Evolutionary conservation across 2,888 invertebrate genomes (phyloP), one percentile per base, ranked within the genome.

Genomic region (Blera fallax): DNA sequence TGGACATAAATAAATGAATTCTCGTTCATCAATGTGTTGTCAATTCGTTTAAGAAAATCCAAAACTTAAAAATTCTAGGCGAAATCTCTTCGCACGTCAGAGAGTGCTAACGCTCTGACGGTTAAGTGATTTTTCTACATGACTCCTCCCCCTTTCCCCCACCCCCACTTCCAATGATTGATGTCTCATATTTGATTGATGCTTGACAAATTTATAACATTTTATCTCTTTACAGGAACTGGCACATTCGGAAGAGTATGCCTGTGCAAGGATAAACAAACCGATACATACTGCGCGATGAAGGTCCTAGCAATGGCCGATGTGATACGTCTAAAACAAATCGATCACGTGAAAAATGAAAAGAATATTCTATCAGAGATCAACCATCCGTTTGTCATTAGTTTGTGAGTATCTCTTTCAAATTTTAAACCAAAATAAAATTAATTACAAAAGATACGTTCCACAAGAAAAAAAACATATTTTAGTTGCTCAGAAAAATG

Each of bases 211-310:
- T n/a, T n/a, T n/a, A n/a, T n/a, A n/a, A n/a, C n/a, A n/a, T n/a
- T 91, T 76, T 0, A 3, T 69, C 50, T 88, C 43, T 83, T 91
- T 91, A 2, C 93, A 97, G 97, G 97, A 88, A 99, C 98, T 34
- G 99, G 99, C 64, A 99, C 99, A 45, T 99, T 99, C 92, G 99
- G 99, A 54, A 95, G 98, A 77, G 99, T 99, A 32, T 96, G 98
- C 87, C 93, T 99, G 78, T 97, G 97, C 90, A 95, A 96, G 88
- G 97, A 98, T 92, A 96, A 96, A 91, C 94, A 95, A 65, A 95
- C 95, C 52, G 95, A 95, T 89, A 95, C 95, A 90, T 97, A 96
- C 92, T 95, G 96, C 90, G 99, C 99, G 54, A 96, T 99, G 94
- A 99, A 99, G 93, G 96, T 98, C 88, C 94, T 99, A 87, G 96